These are phyloP conservation scores for Cordilura impudica DNA, from an alignment of 2,888 invertebrate species.

Conservation along the genomic window DNA sequence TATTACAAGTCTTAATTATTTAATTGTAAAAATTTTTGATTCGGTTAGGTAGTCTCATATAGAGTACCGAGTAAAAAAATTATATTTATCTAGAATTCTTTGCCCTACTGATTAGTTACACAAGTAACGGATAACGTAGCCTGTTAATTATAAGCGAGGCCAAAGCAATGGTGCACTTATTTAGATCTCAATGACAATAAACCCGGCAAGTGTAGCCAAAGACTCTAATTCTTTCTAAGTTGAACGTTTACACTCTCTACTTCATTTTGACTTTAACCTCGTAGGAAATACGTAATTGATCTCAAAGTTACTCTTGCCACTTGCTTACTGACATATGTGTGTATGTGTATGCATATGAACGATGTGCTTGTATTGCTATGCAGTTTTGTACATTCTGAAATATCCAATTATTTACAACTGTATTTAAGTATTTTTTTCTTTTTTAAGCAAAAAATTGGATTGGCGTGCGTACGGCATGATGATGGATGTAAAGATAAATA, in stretches of 20 bases:
- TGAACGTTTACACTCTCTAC: neutral
- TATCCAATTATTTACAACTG: slow-evolving; percentile 52
- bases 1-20: too few relatives aligned
- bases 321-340: neutral
- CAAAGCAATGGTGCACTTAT: too few relatives aligned
- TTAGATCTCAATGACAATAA: too few relatives aligned
- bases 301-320: neutral
- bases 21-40: too few relatives aligned
- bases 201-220: too few relatives aligned
- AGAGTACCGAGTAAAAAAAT: too few relatives aligned
- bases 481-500: neutral
- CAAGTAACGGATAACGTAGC: too few relatives aligned
- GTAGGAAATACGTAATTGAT: slow-evolving; percentile 14
- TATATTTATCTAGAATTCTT: too few relatives aligned
- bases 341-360: neutral
- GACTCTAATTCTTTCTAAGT: too few relatives aligned
- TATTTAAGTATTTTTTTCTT: slow-evolving; percentile 48
- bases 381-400: slow-evolving; percentile 21
- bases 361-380: neutral
- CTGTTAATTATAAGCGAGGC: too few relatives aligned
- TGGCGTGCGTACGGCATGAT: slow-evolving; percentile 34
- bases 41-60: too few relatives aligned
- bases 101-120: too few relatives aligned
- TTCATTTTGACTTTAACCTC: neutral
- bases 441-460: slow-evolving; percentile 51